Evolutionary conservation across 2,888 invertebrate species (phyloP), one percentile per base, ranked within the genome.

Genomic region (Thysanoteuthis rhombus): DNA sequence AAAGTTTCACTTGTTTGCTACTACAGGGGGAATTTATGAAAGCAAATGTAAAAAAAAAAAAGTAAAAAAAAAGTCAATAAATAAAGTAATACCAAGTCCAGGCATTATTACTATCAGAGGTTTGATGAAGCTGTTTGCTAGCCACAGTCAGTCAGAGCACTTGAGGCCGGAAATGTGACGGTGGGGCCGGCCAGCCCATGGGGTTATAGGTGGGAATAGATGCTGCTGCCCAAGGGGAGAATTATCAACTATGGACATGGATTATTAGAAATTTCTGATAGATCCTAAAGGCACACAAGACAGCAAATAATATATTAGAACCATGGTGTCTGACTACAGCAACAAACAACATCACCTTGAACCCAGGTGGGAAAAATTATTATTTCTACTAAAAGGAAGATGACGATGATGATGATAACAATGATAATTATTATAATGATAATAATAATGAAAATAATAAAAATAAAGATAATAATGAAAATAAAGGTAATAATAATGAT

Each of bases 161-260:
- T 92, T 92, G 92, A 45, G 92, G 92, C 92, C 92, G 92, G 92
- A 92, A 39, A 40, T 92, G 92, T 92, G 92, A 45, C n/a, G 92
- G 40, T 92, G 92, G 92, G 92, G n/a, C 92, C 92, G 92, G 92
- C 92, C 92, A 32, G 10, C 92, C 92, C 40, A 92, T 45, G 45
- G 92, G 92, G 19, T 92, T 39, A 45, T 40, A 92, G 40, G 45
- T 92, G 92, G 92, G 92, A 92, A 92, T 92, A 92, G 42, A 45
- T 92, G 92, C 92, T 92, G 92, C 92, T 92, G 92, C 92, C 92
- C 92, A 92, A 92, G 92, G 92, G 92, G 92, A 92, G 92, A 92
- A 92, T 92, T 92, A 92, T 92, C 92, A 92, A 92, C 92, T 92
- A 92, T 92, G 92, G 92, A 92, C 92, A 92, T 92, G 92, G 92